phyloP scores from a whole-genome alignment of 2,888 invertebrate species.

The Cephus pygmeus region DNA sequence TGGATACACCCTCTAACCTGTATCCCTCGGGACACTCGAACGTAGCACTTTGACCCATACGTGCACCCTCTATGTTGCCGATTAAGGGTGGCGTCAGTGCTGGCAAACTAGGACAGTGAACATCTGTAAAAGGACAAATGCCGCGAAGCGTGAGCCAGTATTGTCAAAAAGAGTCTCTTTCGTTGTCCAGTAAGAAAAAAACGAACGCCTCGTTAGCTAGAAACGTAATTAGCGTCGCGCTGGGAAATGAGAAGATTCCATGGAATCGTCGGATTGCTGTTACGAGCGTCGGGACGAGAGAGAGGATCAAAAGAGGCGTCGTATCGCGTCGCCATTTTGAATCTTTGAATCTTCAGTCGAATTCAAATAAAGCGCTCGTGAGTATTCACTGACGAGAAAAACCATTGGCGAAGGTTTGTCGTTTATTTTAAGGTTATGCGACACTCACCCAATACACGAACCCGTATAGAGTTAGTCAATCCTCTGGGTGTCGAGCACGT shows the following conservation, averaged over 20 bases:
- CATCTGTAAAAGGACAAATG: constrained; percentile 51
- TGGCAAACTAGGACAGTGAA: constrained; percentile 61
- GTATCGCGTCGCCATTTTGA: background rate
- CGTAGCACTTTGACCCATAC: constrained; percentile 80
- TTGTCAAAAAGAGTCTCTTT: background rate
- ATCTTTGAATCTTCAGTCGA: background rate
- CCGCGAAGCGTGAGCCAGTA: background rate
- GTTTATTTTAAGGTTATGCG: background rate
- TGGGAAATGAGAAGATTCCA: background rate
- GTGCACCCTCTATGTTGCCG: constrained; percentile 80
- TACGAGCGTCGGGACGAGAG: background rate
- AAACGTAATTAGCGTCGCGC: background rate
- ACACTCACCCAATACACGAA: constrained; percentile 82
- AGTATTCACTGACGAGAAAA: background rate
- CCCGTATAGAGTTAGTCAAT: constrained; percentile 78
- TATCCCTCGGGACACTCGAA: constrained; percentile 86
- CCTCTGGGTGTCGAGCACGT: constrained; percentile 87
- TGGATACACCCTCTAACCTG: constrained; percentile 80
- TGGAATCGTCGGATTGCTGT: background rate
- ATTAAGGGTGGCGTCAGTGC: constrained; percentile 73
- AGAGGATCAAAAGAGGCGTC: background rate
- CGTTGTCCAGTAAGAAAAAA: background rate
- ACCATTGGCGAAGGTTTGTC: background rate
- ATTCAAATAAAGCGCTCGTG: background rate
- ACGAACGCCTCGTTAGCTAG: background rate